phyloP scores from a whole-genome alignment of 2,888 invertebrate genomes.

The Heliconius ethilla region DNA sequence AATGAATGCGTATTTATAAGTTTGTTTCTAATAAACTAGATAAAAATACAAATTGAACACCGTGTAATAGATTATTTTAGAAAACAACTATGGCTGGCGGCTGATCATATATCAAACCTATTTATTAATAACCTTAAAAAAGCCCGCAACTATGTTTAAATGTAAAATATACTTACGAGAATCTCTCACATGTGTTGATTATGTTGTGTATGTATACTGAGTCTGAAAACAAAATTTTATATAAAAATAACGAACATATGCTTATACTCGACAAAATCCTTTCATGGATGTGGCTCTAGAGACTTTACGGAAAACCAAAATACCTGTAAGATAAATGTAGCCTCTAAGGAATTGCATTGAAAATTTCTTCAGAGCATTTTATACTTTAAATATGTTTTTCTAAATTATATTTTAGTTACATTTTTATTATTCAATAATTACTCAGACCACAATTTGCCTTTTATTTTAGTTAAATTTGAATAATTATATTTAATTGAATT shows the following conservation, averaged over 20 bases:
- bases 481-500: too few species aligned
- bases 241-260: slow-evolving; percentile 16
- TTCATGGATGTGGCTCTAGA: slow-evolving; percentile 24
- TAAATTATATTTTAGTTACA: background rate
- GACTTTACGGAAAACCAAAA: slow-evolving; percentile 21
- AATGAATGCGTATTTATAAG: background rate
- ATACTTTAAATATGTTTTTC: background rate
- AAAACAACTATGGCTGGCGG: too few species aligned
- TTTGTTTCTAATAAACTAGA: too few species aligned
- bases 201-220: background rate
- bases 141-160: background rate
- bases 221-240: slow-evolving; percentile 3
- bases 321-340: slow-evolving; percentile 25
- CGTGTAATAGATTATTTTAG: too few species aligned
- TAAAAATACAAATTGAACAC: too few species aligned
- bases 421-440: background rate
- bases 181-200: slow-evolving; percentile 16
- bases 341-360: slow-evolving; percentile 24
- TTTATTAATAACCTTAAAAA: too few species aligned
- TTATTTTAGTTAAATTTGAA: too few species aligned
- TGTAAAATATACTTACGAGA: background rate
- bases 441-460: too few species aligned
- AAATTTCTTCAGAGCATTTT: slow-evolving; percentile 12
- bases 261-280: slow-evolving; percentile 19
- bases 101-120: too few species aligned